Conservation (phyloP, 2,888 invertebrate genomes). For the Ophion costatus region DNA sequence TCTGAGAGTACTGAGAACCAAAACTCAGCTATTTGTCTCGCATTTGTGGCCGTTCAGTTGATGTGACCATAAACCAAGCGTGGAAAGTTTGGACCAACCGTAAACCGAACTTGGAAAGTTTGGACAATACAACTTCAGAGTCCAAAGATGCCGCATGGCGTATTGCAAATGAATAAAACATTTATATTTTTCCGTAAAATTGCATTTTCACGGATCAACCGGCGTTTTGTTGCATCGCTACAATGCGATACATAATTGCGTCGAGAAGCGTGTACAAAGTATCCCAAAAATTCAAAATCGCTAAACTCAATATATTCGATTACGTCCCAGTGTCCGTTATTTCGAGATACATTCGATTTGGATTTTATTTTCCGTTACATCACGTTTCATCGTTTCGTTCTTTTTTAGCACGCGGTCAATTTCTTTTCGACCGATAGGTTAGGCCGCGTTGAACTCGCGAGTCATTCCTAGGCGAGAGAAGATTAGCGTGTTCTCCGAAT, state of each 20-base stretch:
- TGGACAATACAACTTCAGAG: neutral
- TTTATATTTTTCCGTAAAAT: neutral
- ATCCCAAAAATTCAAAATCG: neutral
- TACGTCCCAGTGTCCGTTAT: neutral
- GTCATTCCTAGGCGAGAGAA: slow-evolving; percentile 51
- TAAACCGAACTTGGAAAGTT: no score
- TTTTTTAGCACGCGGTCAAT: slow-evolving; percentile 54
- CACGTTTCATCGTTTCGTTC: neutral
- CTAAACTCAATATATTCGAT: neutral
- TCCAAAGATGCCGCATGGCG: neutral
- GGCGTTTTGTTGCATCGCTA: neutral
- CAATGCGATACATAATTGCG: neutral
- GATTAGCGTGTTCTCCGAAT: neutral
- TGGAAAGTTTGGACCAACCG: no score
- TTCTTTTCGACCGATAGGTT: slow-evolving; percentile 53
- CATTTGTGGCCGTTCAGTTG: no score
- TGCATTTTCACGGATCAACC: neutral
- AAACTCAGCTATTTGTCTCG: no score
- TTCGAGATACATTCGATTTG: neutral
- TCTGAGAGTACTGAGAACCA: no score
- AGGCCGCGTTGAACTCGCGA: slow-evolving; percentile 58
- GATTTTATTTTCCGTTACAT: slow-evolving; percentile 9
- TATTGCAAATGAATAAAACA: neutral
- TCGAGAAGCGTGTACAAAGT: neutral
- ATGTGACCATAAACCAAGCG: no score